phyloP scores from a whole-genome alignment of 2,113 vertebrate species.

The Vulpes ferrilata region DNA sequence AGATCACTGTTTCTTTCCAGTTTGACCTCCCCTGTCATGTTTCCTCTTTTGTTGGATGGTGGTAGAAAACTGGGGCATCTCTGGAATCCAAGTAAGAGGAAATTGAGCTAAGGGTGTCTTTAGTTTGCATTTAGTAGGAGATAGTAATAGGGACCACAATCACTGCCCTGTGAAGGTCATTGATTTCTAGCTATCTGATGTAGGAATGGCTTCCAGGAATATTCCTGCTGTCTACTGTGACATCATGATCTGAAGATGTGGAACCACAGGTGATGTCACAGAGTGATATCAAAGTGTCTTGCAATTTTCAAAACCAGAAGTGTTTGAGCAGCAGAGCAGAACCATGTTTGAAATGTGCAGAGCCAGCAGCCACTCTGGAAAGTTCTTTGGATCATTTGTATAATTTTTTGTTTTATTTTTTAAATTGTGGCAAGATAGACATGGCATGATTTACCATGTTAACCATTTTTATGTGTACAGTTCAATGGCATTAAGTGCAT shows the following conservation, averaged over 20 bases:
- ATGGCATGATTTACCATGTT: neutral
- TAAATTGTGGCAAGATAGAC: neutral
- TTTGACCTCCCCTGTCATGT: neutral
- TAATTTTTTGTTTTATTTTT: neutral
- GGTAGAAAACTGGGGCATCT: neutral
- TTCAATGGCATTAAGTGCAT: neutral
- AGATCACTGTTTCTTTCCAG: neutral
- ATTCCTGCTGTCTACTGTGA: neutral
- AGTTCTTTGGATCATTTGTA: constrained; percentile 26
- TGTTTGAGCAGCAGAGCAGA: neutral
- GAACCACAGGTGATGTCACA: neutral
- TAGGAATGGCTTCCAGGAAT: neutral
- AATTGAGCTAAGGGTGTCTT: neutral
- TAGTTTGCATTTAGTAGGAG: neutral
- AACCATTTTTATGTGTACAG: neutral
- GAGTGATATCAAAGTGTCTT: fast-evolving
- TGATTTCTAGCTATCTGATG: neutral
- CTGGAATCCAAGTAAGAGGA: neutral
- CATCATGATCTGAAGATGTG: neutral
- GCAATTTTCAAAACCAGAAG: neutral
- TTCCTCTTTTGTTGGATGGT: neutral
- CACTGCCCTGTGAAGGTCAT: neutral
- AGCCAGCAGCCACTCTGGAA: neutral
- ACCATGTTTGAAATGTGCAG: neutral
- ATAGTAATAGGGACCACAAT: neutral